Conservation (phyloP, 1,140 invertebrate genomes). For the Hyles vespertilio region DNA sequence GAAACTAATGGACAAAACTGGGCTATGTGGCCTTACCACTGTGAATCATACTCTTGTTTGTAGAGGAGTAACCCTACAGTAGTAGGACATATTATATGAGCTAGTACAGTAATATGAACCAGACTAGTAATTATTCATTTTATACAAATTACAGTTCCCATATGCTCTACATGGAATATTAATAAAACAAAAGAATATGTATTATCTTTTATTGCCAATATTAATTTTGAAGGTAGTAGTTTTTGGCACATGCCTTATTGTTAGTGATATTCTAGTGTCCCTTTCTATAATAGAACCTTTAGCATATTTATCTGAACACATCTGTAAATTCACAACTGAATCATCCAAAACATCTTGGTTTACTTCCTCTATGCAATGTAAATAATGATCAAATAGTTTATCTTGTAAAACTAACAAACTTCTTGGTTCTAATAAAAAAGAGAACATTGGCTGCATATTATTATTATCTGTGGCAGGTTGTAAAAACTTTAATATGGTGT, state of each 20-base stretch:
- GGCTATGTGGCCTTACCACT: too few species aligned
- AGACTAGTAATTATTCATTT: too few species aligned
- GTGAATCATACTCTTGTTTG: too few species aligned
- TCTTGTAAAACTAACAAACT: conserved; percentile 92
- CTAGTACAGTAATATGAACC: too few species aligned
- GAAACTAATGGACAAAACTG: too few species aligned
- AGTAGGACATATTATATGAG: too few species aligned
- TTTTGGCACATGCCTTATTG: conserved; percentile 95
- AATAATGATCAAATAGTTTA: conserved; percentile 88
- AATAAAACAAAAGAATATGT: conserved; percentile 17
- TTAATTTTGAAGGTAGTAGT: conserved; percentile 78
- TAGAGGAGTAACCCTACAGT: too few species aligned
- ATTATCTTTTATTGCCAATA: conserved; percentile 82
- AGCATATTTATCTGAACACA: conserved; percentile 76
- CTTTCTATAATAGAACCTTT: conserved; percentile 78
- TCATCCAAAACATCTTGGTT: conserved; percentile 82
- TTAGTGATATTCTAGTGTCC: conserved; percentile 90
- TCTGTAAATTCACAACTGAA: conserved; percentile 81
- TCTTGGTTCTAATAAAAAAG: conserved; percentile 88
- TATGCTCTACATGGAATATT: not conserved
- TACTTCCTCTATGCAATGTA: conserved; percentile 93
- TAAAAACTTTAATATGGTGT: conserved; percentile 92
- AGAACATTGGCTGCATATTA: conserved; percentile 70
- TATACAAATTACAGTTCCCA: too few species aligned
- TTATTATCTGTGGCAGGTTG: conserved; percentile 61